Base-by-base conservation (phyloP, 2,888 invertebrate genomes). In the Hanleya hanleyi region DNA sequence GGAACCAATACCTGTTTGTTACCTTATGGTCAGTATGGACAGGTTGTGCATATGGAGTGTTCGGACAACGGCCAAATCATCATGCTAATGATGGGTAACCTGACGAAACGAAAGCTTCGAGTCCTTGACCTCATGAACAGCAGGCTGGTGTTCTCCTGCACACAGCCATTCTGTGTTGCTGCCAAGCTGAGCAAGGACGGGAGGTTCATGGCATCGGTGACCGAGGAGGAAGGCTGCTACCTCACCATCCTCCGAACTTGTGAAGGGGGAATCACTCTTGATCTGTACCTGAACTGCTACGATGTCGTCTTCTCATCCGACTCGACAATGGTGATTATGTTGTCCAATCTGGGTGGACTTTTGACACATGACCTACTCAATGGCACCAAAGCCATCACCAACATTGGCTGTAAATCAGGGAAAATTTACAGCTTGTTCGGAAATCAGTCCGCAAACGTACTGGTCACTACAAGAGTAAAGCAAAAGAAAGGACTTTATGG, bases 11-110 rank as follows among this genome's bases (percentile, higher is more conserved):
- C 37, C 37, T 62, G 66, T 12, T 80, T 73, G 65, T 62, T 82
- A 9, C 79, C 79, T 1, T 82, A 79, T 67, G 77, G 67, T 32
- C 64, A 73, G 29, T 82, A 79, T 61, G 81, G 83, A 4, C 67
- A 71, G 35, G 67, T 82, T 36, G 32, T 69, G 64, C 75, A 80
- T 62, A 77, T 82, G 76, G 69, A 73, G n/a, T 35, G 35, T 26
- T 64, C 64, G 36, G 37, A 37, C 15, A 37, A 64, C 4, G 64
- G 64, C n/a, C 18, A 35, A 22, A 29, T 64, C 33, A 22, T 64
- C 2, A n/a, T 37, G 9, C 26, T 64, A 2, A 12, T 15, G 35
- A 37, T 64, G 38, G 64, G 36, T 1, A 64, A n/a, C 64, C 26
- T 64, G 15, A 12, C 64, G 3, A 18, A 37, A 35, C 35, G 64